Conservation (phyloP, 2,113 vertebrate genomes). For the Dasyurus viverrinus region DNA sequence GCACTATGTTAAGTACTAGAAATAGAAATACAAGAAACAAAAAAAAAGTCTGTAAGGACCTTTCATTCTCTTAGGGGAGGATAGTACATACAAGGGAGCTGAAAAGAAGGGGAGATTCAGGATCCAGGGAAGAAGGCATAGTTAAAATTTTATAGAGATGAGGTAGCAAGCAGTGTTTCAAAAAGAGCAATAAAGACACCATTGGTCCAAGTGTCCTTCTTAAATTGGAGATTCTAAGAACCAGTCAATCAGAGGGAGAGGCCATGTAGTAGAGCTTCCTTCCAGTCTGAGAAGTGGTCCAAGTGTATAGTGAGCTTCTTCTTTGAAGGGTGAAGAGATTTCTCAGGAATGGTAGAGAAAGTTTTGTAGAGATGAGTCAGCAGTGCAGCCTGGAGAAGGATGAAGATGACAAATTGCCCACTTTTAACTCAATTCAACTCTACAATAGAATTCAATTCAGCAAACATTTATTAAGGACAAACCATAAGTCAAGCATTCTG, state of each 20-base stretch:
- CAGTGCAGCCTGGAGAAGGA: background rate
- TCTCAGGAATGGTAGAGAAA: background rate
- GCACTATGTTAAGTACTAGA: background rate
- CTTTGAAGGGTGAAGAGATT: background rate
- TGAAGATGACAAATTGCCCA: background rate
- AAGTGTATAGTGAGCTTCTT: background rate
- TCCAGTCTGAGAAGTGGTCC: background rate
- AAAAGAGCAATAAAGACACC: background rate
- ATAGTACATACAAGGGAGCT: background rate
- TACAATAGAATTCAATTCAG: background rate
- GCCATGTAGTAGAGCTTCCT: background rate
- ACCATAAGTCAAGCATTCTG: background rate
- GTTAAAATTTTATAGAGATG: background rate
- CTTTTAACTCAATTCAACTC: background rate
- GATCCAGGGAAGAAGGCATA: background rate
- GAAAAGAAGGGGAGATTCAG: background rate
- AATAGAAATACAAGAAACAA: background rate
- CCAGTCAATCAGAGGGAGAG: background rate
- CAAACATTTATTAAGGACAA: background rate
- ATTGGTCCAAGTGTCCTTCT: background rate
- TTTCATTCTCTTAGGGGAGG: background rate
- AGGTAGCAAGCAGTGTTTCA: background rate
- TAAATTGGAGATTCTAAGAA: background rate
- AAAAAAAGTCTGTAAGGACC: background rate
- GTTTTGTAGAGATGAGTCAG: background rate